phyloP scores from a whole-genome alignment of 2,797 vertebrate genomes.

The Lerista edwardsae region DNA sequence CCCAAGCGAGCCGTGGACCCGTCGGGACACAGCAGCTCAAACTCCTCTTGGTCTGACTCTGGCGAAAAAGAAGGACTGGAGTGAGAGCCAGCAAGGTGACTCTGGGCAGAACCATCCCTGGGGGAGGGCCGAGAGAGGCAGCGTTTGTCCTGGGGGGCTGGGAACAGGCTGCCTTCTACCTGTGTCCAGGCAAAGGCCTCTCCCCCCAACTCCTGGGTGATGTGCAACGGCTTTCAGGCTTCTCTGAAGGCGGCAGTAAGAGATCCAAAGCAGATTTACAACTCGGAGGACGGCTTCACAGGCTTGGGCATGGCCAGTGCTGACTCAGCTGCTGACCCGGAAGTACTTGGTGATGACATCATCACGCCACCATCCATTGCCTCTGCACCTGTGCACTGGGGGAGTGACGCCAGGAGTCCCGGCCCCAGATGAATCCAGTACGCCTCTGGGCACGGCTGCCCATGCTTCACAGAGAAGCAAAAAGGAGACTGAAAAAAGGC shows the following conservation, averaged over 20 bases:
- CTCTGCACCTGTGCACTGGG: too few relatives aligned
- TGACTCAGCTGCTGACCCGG: too few relatives aligned
- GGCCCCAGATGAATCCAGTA: too few relatives aligned
- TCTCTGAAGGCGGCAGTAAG: neutral
- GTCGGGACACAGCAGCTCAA: constrained; percentile 85
- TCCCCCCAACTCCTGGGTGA: neutral
- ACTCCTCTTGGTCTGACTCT: constrained; percentile 79
- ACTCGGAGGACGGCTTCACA: neutral
- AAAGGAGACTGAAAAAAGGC: too few relatives aligned
- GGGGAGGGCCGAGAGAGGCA: neutral
- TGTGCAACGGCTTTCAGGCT: neutral
- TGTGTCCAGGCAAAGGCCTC: neutral
- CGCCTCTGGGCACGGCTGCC: too few relatives aligned
- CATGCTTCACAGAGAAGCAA: too few relatives aligned
- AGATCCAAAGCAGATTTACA: neutral
- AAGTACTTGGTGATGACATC: too few relatives aligned
- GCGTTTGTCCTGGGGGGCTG: neutral
- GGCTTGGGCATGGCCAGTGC: too few relatives aligned
- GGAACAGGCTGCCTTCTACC: neutral
- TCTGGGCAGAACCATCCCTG: neutral
- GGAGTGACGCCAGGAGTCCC: too few relatives aligned
- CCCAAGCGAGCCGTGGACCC: constrained; percentile 83
- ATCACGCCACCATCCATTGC: too few relatives aligned
- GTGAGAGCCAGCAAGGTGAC: neutral
- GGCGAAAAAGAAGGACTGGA: constrained; percentile 45